Evolutionary conservation across 64 coral and sea anemone species (phyloP).

Genomic region (Astreopora myriophthalma): DNA sequence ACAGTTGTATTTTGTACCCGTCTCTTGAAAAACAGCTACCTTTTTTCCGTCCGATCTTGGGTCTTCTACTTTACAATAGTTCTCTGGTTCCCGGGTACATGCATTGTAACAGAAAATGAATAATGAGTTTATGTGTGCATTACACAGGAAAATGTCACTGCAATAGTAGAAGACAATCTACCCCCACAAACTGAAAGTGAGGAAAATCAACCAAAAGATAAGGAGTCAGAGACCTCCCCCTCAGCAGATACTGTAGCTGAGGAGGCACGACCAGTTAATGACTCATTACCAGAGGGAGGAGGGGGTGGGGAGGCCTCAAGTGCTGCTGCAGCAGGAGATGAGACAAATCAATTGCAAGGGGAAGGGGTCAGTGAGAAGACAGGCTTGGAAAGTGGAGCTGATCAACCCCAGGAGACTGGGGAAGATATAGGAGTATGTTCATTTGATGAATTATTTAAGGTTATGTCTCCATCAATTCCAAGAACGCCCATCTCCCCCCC

Average conservation of each 20-base stretch:
- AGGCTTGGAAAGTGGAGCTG: neutral
- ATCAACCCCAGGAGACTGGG: neutral
- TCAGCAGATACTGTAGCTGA: neutral
- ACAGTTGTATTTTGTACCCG: no score
- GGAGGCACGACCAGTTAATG: neutral
- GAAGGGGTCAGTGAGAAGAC: neutral
- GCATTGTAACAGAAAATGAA: neutral
- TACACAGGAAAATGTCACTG: neutral
- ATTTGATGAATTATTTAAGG: neutral
- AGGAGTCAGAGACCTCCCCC: neutral
- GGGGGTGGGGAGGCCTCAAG: neutral
- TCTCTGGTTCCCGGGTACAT: neutral
- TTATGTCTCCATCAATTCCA: no score
- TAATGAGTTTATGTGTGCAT: neutral
- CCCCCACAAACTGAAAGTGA: neutral
- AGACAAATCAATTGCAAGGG: neutral
- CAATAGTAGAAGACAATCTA: neutral
- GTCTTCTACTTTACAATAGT: neutral
- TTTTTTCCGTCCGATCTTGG: neutral
- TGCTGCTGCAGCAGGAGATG: neutral
- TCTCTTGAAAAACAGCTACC: neutral
- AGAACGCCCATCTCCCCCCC: no score
- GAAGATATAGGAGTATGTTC: neutral
- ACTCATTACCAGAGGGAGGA: conserved; percentile 15
- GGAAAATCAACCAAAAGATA: neutral